These are phyloP conservation scores for Anthopleura sola DNA, from an alignment of 64 coral and sea anemone species.

Conservation along the genomic window DNA sequence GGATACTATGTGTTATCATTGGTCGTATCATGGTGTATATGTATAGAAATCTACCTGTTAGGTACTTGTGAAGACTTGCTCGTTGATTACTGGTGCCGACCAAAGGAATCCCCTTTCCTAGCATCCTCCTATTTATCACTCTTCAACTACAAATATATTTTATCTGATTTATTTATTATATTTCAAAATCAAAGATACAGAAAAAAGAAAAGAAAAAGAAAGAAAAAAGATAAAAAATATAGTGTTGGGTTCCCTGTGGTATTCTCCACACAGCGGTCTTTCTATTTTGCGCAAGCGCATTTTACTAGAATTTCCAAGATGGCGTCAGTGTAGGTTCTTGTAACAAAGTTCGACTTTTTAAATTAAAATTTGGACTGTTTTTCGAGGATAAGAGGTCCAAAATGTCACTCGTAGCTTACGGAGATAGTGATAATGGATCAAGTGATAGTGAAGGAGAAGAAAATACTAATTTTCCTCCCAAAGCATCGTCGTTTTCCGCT, in stretches of 20 bases:
- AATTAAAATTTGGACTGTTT: neutral
- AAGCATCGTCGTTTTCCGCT: neutral
- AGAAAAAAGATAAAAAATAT: neutral
- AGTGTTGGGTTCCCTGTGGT: neutral
- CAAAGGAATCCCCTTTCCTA: slow-evolving; percentile 2
- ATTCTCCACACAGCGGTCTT: neutral
- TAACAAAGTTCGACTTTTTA: neutral
- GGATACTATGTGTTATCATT: neutral
- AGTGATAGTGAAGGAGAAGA: slow-evolving; percentile 43
- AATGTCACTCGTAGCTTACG: slow-evolving; percentile 79
- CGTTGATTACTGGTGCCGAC: neutral
- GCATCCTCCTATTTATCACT: neutral
- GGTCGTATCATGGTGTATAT: neutral
- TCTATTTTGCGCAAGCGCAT: neutral
- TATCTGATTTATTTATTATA: too few relatives aligned
- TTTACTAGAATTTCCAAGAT: slow-evolving; percentile 1
- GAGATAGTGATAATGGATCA: slow-evolving; percentile 49
- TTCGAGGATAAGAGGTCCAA: neutral
- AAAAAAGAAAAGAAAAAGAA: neutral
- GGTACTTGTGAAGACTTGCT: neutral
- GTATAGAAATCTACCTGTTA: slow-evolving; percentile 10
- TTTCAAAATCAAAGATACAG: neutral
- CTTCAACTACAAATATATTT: neutral
- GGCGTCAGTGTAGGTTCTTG: neutral
- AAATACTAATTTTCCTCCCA: neutral